These are phyloP conservation scores for Esox masquinongy DNA, from an alignment of 2,797 vertebrate species.

Conservation along the genomic window DNA sequence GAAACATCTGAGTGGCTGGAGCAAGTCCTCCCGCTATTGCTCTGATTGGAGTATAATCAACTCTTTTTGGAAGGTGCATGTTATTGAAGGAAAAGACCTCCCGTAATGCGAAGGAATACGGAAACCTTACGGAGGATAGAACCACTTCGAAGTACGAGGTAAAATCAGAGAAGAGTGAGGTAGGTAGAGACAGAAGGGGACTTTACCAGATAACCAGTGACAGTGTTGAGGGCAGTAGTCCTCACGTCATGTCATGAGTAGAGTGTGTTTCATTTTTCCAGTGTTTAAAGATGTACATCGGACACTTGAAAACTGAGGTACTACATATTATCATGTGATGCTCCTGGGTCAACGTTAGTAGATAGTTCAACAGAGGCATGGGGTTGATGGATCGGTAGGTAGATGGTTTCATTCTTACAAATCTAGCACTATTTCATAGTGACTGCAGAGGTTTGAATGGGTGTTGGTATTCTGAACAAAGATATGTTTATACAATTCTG, in stretches of 20 bases:
- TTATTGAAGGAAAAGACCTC: constrained; percentile 90
- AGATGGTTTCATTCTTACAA: constrained; percentile 26
- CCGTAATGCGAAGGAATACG: background rate
- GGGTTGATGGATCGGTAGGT: background rate
- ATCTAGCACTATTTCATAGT: constrained; percentile 40
- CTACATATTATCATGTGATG: background rate
- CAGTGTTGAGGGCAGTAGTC: background rate
- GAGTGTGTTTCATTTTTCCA: background rate
- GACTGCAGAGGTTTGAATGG: constrained; percentile 29
- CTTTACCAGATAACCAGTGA: background rate
- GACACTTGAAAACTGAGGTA: background rate
- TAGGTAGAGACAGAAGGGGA: background rate
- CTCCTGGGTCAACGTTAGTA: background rate
- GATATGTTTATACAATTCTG: constrained; percentile 38
- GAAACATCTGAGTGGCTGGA: constrained; percentile 67
- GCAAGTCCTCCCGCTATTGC: constrained; percentile 85
- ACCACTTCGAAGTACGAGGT: constrained; percentile 41
- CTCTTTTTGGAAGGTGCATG: constrained; percentile 34
- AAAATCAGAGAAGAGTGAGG: background rate
- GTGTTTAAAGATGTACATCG: background rate
- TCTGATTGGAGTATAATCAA: background rate
- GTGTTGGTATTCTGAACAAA: constrained; percentile 27
- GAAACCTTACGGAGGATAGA: constrained; percentile 37
- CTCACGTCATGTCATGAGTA: background rate
- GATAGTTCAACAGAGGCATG: too few relatives aligned